Conservation (phyloP, 2,113 vertebrate genomes). For the Symphodus melops region DNA sequence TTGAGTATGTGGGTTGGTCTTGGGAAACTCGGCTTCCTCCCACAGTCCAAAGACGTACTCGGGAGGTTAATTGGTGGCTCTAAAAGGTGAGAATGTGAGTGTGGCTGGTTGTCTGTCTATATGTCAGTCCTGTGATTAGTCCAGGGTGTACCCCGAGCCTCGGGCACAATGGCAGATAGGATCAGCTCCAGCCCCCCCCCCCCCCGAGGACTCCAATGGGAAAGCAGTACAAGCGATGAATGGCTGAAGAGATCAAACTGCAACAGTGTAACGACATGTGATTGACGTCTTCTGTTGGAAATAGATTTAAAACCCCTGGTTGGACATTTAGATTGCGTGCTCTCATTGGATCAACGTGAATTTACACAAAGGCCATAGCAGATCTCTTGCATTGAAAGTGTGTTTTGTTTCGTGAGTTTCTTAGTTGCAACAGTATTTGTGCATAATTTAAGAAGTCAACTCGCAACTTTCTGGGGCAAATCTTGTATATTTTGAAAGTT, state of each 20-base stretch:
- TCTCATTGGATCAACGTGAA: background rate
- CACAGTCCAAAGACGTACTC: too few relatives aligned
- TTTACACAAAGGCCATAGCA: background rate
- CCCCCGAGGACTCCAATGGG: too few relatives aligned
- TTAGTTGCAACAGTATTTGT: constrained; percentile 26
- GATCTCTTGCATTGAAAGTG: background rate
- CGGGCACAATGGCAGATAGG: too few relatives aligned
- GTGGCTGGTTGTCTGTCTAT: too few relatives aligned
- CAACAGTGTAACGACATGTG: background rate
- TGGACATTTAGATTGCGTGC: background rate
- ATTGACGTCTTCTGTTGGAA: background rate
- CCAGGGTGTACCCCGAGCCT: too few relatives aligned
- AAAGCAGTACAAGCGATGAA: too few relatives aligned
- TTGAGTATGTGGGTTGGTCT: background rate
- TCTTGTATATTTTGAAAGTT: constrained; percentile 20
- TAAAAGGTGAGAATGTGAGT: too few relatives aligned
- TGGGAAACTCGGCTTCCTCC: too few relatives aligned
- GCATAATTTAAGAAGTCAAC: constrained; percentile 27
- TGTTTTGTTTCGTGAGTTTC: constrained; percentile 12
- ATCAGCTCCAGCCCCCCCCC: too few relatives aligned
- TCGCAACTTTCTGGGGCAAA: constrained; percentile 7
- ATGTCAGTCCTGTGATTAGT: too few relatives aligned
- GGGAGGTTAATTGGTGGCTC: too few relatives aligned
- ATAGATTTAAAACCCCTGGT: constrained; percentile 21
- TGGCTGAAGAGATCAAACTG: too few relatives aligned